phyloP scores from a whole-genome alignment of 2,888 invertebrate species.

The Amiota minor region DNA sequence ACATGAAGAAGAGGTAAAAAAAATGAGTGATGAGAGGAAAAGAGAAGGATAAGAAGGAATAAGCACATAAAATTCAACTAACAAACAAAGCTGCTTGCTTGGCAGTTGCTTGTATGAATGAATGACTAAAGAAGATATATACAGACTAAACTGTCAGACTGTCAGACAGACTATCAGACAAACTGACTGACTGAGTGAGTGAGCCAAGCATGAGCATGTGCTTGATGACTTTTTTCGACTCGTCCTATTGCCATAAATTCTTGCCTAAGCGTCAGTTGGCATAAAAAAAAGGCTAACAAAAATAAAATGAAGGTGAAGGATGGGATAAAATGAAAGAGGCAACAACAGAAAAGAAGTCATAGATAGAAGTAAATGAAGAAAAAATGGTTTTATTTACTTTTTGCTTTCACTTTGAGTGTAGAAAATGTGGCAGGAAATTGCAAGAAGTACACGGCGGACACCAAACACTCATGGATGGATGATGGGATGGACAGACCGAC shows the following conservation, averaged over 20 bases:
- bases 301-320: background rate
- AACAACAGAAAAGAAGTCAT: background rate
- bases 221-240: background rate
- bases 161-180: background rate
- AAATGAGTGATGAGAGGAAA: no score
- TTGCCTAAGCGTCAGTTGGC: background rate
- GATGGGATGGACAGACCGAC: no score
- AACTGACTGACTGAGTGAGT: background rate
- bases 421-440: slow-evolving; percentile 61
- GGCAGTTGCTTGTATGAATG: slow-evolving; percentile 41
- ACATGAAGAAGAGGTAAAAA: no score
- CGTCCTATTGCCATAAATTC: background rate
- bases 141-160: background rate
- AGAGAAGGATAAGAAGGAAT: slow-evolving; percentile 17
- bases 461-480: slow-evolving; percentile 28
- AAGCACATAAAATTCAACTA: slow-evolving; percentile 27
- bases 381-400: slow-evolving; percentile 28
- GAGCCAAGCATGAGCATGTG: background rate
- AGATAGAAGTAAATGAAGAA: background rate
- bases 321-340: background rate
- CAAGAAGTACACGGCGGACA: slow-evolving; percentile 47
- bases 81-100: slow-evolving; percentile 25
- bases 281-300: slow-evolving; percentile 6
- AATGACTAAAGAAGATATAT: slow-evolving; percentile 39
- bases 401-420: slow-evolving; percentile 39